These are phyloP conservation scores for Melitaea cinxia DNA, from an alignment of 1,140 invertebrate genomes.

Conservation along the genomic window DNA sequence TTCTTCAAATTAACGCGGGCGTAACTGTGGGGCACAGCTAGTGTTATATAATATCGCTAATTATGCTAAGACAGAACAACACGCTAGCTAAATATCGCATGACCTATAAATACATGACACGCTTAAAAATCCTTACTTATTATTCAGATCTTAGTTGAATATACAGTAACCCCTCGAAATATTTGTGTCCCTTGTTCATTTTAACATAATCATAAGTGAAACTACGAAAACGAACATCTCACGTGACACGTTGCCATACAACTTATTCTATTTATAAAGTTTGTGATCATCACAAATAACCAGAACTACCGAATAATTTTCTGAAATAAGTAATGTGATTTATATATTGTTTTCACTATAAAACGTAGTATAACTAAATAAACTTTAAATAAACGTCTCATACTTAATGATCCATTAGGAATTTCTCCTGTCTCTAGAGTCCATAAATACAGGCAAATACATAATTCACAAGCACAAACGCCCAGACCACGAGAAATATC, in stretches of 20 bases:
- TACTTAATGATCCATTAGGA: no score
- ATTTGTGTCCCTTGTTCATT: neutral
- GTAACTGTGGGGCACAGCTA: no score
- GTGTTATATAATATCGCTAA: no score
- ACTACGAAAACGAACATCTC: neutral
- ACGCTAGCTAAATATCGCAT: neutral
- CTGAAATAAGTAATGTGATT: neutral
- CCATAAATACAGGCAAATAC: no score
- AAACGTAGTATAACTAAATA: no score
- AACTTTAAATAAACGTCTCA: no score
- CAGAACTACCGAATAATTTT: neutral
- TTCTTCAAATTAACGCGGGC: no score
- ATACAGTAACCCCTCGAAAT: neutral
- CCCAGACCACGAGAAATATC: no score
- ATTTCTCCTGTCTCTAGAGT: no score
- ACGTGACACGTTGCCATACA: neutral
- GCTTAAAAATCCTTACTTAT: neutral
- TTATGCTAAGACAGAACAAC: neutral
- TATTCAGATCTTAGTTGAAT: neutral
- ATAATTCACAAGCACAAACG: no score
- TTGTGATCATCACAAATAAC: neutral
- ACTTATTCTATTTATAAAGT: conserved; percentile 5
- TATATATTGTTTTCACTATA: no score
- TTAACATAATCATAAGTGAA: neutral
- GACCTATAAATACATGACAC: neutral